These are phyloP conservation scores for Intellagama lesueurii DNA, from an alignment of 2,797 vertebrate species.

Conservation along the genomic window DNA sequence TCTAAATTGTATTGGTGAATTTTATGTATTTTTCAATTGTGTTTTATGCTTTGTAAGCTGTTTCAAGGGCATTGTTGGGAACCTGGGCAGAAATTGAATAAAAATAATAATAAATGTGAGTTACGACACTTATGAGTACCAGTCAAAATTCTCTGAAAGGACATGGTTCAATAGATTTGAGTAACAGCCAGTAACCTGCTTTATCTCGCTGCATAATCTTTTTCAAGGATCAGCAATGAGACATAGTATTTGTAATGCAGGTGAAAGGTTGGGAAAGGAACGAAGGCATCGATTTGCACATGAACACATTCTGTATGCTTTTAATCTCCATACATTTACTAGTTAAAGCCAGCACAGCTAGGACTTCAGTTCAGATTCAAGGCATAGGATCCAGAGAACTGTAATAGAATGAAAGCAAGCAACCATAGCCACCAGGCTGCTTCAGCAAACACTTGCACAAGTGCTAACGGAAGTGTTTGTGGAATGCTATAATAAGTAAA, in stretches of 20 bases:
- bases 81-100: background rate
- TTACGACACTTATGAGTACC: background rate
- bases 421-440: background rate
- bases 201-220: background rate
- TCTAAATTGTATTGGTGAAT: conserved; percentile 12
- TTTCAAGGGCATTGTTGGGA: background rate
- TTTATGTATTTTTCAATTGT: conserved; percentile 6
- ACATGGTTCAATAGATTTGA: background rate
- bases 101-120: conserved; percentile 31
- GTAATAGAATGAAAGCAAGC: background rate
- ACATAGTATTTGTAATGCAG: background rate
- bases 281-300: background rate
- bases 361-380: conserved; percentile 9
- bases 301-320: background rate
- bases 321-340: background rate
- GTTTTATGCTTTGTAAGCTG: conserved; percentile 4
- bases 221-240: background rate
- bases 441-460: background rate
- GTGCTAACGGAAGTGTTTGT: background rate
- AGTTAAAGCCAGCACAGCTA: background rate
- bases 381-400: background rate
- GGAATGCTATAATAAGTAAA: background rate
- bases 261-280: background rate
- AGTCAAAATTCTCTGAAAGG: conserved; percentile 13
- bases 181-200: background rate